Evolutionary conservation across 2,113 vertebrate species (phyloP), one percentile per base, ranked within the genome.

Genomic region (Lepisosteus osseus): DNA sequence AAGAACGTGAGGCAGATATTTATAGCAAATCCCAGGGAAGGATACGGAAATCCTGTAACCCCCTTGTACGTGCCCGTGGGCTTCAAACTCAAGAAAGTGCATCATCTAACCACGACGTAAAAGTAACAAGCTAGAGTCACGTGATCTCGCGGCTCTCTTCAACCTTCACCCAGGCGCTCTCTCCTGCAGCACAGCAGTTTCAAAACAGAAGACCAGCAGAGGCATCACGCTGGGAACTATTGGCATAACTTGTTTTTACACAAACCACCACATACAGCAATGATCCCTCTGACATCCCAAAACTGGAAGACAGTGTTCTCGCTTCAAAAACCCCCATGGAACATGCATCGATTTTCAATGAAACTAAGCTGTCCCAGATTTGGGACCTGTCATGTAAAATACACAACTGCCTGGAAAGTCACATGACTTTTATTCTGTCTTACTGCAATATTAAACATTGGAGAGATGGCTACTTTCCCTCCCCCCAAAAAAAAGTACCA

Each of bases 1-100:
- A 86, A 79, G 83, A 75, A 78, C 77, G 78, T 82, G 82, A 87
- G 77, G 80, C 80, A 86, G 76, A 80, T 82, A 85, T 87, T 86
- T 86, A 84, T 82, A 84, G 75, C 62, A 57, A 80, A 79, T 82
- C 85, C 86, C 74, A 77, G 77, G 80, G 84, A 80, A 73, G 72
- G 75, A 68, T 74, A 74, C 70, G 73, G 65, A 61, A 63, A 56
- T 77, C 66, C 74, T 29, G 29, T 29, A 29, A 29, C 29, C 29
- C 29, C 15, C 15, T 17, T 74, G 56, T 42, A 6, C 41, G 41
- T 43, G 67, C 72, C 68, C 54, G 11, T 62, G 76, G 62, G 75
- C 64, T 63, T 43, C 59, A 56, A 59, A 70, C 15, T 13, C 51
- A 54, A 78, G 67, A 62, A 63, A 73, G 78, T 65, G 57, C 62